Evolutionary conservation across 2,113 vertebrate genomes (phyloP).

Genomic region (Delphinus delphis): DNA sequence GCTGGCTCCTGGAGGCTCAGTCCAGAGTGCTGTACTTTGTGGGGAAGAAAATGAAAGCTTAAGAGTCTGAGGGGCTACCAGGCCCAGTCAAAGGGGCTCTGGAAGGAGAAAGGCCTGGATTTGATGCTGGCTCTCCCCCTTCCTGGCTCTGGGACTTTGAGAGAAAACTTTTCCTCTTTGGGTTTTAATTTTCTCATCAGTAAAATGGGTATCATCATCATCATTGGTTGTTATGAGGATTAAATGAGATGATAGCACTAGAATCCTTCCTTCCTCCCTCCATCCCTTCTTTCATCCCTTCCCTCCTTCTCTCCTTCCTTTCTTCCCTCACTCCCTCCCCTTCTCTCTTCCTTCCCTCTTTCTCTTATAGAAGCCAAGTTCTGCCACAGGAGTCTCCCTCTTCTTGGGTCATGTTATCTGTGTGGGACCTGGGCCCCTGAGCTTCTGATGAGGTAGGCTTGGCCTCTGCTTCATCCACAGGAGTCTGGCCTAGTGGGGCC

Average conservation of each 20-base stretch:
- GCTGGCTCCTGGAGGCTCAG: background rate
- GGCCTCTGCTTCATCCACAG: background rate
- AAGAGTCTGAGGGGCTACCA: background rate
- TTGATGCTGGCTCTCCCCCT: background rate
- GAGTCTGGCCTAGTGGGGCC: background rate
- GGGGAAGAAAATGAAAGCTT: background rate
- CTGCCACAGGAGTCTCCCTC: background rate
- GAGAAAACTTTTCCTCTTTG: no score
- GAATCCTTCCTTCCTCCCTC: background rate
- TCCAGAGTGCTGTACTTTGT: background rate
- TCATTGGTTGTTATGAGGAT: background rate
- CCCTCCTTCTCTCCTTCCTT: background rate
- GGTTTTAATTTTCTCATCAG: background rate
- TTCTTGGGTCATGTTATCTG: background rate
- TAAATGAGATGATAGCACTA: background rate
- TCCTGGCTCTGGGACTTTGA: background rate
- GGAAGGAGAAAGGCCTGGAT: no score
- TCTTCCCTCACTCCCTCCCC: no score
- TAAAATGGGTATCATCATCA: background rate
- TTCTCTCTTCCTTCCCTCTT: background rate
- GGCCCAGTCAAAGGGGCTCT: background rate
- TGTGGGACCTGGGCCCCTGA: background rate
- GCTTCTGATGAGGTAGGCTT: background rate
- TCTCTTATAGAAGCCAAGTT: background rate
- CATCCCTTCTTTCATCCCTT: background rate